Percentiles rank a stretch among this genome's conserved stretches.
phyloP scores from a whole-genome alignment of 2,113 vertebrate genomes.

The Nipponia nippon region DNA sequence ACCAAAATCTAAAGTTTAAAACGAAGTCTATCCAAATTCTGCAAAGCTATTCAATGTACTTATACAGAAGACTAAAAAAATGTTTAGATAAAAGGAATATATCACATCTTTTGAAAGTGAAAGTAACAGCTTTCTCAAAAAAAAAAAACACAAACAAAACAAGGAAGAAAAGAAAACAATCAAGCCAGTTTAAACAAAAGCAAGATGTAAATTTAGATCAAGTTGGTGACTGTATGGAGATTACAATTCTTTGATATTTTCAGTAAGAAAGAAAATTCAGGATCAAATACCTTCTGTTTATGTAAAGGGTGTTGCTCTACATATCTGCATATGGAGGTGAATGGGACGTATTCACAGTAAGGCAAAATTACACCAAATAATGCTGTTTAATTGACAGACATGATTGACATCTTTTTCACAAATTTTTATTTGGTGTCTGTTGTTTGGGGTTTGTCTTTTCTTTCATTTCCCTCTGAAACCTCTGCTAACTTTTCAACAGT shows the following conservation, averaged over 20 bases:
- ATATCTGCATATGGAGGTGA: not conserved
- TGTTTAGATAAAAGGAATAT: not conserved
- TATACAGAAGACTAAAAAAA: not conserved
- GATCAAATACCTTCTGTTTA: not conserved
- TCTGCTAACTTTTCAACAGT: not conserved
- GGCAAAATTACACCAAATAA: not conserved
- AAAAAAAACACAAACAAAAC: not conserved
- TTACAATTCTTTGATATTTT: not conserved
- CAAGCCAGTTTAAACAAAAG: not conserved
- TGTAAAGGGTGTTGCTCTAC: fast-evolving
- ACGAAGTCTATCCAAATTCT: not conserved
- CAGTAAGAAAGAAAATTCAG: not conserved
- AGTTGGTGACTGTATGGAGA: not conserved
- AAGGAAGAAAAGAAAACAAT: not conserved
- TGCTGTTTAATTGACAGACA: not conserved
- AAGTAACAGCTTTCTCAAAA: not conserved
- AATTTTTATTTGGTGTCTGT: not conserved
- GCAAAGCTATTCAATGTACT: not conserved
- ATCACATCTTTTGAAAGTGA: not conserved
- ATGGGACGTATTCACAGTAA: not conserved
- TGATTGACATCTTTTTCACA: not conserved
- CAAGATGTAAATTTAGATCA: not conserved
- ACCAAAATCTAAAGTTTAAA: not conserved
- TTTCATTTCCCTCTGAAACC: not conserved
- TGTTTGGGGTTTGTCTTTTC: not conserved